These are phyloP conservation scores for Cyphomyrus discorhynchus DNA, from an alignment of 2,113 vertebrate species.

Conservation along the genomic window DNA sequence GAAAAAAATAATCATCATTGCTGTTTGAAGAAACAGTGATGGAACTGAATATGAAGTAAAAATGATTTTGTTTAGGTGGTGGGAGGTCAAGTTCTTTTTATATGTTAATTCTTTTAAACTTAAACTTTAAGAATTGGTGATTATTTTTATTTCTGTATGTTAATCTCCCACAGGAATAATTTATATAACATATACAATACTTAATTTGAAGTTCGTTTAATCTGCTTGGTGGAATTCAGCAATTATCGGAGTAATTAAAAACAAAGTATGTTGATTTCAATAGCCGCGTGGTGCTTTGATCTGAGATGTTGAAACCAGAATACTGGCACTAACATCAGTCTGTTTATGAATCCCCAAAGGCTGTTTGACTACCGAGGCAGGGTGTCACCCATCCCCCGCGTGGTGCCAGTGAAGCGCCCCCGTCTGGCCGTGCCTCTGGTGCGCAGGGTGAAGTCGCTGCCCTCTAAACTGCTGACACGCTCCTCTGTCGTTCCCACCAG, in stretches of 20 bases:
- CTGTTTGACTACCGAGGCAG: constrained; percentile 79
- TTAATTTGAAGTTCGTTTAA: background rate
- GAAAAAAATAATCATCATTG: background rate
- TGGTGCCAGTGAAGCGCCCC: constrained; percentile 76
- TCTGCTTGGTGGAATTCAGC: background rate
- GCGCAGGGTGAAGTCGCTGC: constrained; percentile 77
- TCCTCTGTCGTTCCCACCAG: constrained; percentile 64
- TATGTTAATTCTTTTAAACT: background rate
- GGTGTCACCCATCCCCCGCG: constrained; percentile 72
- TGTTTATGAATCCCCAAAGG: constrained; percentile 46
- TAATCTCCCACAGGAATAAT: background rate
- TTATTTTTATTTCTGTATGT: background rate
- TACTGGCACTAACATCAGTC: background rate
- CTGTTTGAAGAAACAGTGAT: background rate
- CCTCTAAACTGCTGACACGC: constrained; percentile 74
- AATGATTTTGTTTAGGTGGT: background rate
- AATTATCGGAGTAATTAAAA: background rate
- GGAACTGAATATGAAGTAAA: background rate
- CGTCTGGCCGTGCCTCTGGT: constrained; percentile 78
- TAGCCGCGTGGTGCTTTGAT: background rate
- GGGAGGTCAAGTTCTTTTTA: background rate
- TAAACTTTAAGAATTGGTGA: background rate
- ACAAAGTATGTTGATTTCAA: background rate
- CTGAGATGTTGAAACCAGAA: background rate
- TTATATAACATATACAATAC: background rate